Base-by-base conservation (phyloP, 2,113 vertebrate genomes). In the Carassius carassius region DNA sequence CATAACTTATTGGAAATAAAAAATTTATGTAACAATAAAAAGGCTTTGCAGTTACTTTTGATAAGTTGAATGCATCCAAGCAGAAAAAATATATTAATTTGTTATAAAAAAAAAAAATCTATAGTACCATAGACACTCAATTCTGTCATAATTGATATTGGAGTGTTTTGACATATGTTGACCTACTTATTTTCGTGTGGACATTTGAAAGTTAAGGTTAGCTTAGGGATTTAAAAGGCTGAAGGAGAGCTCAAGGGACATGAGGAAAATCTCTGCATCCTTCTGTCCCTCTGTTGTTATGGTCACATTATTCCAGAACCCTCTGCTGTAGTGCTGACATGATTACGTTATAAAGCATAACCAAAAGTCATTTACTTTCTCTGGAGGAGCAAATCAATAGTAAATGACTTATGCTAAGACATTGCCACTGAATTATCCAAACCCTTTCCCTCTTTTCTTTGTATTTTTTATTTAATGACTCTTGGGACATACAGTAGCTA, bases 341-440 rank as follows among this genome's bases (percentile, higher is more conserved):
- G 37, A 63, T 86, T 73, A 37, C 60, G 35, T 47, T 56, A 82
- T 69, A 65, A 65, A 23, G 51, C 37, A 56, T 58, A 49, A 35
- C 70, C 80, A 78, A n/a, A 11, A 21, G 54, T 62, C 4, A 73
- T 78, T 86, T 78, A n/a, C 25, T 72, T 63, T 13, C 63, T 72
- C 77, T 86, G 60, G 78, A 37, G 35, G 23, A 83, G 25, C 51
- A 60, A 51, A 65, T 76, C 56, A 8, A 78, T 47, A 63, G 41
- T 73, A 62, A 69, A 47, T 25, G 63, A 51, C 58, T 54, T 63
- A 2, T 58, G 13, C 23, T 16, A 19, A 63, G 78, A 4, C 78
- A 80, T 65, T 81, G 10, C 60, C 9, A 81, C 37, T 81, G 41
- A 81, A 80, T 80, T 65, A 80, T 65, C 58, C 78, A 67, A 80